Percentiles rank a stretch among this genome's conserved stretches.
Conservation (phyloP, 1,140 invertebrate genomes). For the Cheumatopsyche charites region DNA sequence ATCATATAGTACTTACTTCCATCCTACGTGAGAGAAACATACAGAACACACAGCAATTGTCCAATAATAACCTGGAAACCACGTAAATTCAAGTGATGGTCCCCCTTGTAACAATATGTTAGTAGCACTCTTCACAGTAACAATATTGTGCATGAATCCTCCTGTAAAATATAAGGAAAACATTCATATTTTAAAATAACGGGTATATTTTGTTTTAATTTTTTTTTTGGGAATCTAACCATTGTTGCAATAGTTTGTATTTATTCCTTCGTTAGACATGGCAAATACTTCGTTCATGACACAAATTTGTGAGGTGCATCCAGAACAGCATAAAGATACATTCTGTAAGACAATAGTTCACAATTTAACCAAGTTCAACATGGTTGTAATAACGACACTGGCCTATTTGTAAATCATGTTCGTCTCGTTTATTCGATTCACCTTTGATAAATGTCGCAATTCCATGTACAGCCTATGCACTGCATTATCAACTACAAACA, state of each 20-base stretch:
- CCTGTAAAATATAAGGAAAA: constrained; percentile 51
- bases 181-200: background rate
- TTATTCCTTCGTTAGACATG: constrained; percentile 80
- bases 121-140: constrained; percentile 69
- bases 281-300: constrained; percentile 69
- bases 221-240: constrained; percentile 46
- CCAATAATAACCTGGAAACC: constrained; percentile 87
- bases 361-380: too few relatives aligned
- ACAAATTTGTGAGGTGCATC: constrained; percentile 54
- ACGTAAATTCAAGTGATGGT: constrained; percentile 72
- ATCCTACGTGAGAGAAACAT: constrained; percentile 74
- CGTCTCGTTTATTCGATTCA: background rate
- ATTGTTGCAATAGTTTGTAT: constrained; percentile 78
- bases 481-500: constrained; percentile 70
- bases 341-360: background rate
- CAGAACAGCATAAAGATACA: constrained; percentile 51
- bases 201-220: background rate
- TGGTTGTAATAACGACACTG: too few relatives aligned
- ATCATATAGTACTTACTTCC: constrained; percentile 54
- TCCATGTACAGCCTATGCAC: constrained; percentile 71
- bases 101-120: constrained; percentile 61
- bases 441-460: constrained; percentile 52
- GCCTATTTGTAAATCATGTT: too few relatives aligned
- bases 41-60: constrained; percentile 68
- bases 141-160: constrained; percentile 78